Base-by-base conservation (phyloP, 1,140 invertebrate genomes). In the Subanguina moxae region DNA sequence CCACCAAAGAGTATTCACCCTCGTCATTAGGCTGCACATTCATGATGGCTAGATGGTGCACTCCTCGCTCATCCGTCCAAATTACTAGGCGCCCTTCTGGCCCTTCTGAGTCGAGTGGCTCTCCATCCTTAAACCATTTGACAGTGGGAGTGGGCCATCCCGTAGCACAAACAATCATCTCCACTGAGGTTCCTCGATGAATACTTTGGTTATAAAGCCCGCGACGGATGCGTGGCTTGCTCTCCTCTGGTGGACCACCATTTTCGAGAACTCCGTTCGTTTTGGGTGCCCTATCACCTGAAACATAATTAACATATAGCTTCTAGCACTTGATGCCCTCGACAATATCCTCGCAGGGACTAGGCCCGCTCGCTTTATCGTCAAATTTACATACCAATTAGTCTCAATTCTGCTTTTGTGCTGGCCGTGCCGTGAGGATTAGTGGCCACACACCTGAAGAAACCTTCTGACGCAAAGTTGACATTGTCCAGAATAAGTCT, bases 171-270 rank as follows among this genome's bases (percentile, higher is more conserved):
- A 74, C 63, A 45, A 65, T 57, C 73, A 79, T 78, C 56, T 73
- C 70, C 15, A 74, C 67, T n/a, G 62, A 15, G 27, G 42, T 62
- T 25, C 75, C 73, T 59, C 77, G 73, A 62, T 82, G 80, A 59
- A 82, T 75, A 45, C 65, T 74, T 69, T 82, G 78, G 46, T 81
- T 79, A 69, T 82, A 76, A 13, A 82, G 76, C n/a, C 80, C 80
- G 58, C 76, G 71, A 46, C 80, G 71, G 58, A 82, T 82, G 19
- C 80, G 58, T 58, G 80, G 80, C 58, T 82, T 82, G 11, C 71
- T 59, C 48, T 82, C 78, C 68, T 75, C 73, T 5, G 78, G 78
- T 45, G 76, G 74, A 11, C 52, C 71, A 1, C 30, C 67, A 11
- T 57, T 65, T 59, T 65, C 71, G 48, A 52, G 48, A 3, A 7